Evolutionary conservation across 2,113 vertebrate genomes (phyloP), one percentile per base, ranked within the genome.

Genomic region (Eclectus roratus): DNA sequence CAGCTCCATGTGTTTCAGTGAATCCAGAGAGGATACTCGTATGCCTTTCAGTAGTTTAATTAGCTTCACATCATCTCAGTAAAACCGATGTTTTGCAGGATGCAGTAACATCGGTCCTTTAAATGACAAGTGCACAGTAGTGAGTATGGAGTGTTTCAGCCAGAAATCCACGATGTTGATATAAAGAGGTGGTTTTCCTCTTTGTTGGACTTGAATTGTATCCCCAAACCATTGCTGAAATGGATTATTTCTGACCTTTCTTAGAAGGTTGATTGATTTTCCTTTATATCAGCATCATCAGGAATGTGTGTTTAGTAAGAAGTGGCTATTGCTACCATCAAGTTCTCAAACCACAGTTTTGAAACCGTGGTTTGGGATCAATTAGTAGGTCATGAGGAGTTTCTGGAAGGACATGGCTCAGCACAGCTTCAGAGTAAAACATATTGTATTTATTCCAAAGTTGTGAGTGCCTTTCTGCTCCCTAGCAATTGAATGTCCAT

Each of bases 201-300:
- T 91, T 79, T 94, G 79, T 74, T 93, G 69, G 74, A 89, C 95
- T 95, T 25, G 15, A 96, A 89, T 80, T 8, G 11, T 74, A 55
- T 72, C 66, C 52, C 94, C 55, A 88, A 90, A 94, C 65, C n/a
- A 78, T 82, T 90, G 56, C 60, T 95, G 80, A 50, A 95, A 93
- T 95, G 71, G 82, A 93, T 97, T 93, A 83, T 90, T 96, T 90
- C 53, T 96, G 70, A 96, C 79, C 89, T 97, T 97, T 88, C 80
- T 95, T 96, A 94, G 97, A 94, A 93, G 91, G 53, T 77, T n/a
- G 46, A 91, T 94, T 94, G 97, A 88, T 97, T 97, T 94, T 85
- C 94, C 85, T 95, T 87, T 78, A 76, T 94, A 91, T 94, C 74
- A 58, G n/a, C 68, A 80, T 56, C 47, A 73, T 90, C 76, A 91